Percentiles rank a stretch among this genome's conserved stretches.
Conservation (phyloP, 1,140 invertebrate species). For the Fragariocoptes setiger region DNA sequence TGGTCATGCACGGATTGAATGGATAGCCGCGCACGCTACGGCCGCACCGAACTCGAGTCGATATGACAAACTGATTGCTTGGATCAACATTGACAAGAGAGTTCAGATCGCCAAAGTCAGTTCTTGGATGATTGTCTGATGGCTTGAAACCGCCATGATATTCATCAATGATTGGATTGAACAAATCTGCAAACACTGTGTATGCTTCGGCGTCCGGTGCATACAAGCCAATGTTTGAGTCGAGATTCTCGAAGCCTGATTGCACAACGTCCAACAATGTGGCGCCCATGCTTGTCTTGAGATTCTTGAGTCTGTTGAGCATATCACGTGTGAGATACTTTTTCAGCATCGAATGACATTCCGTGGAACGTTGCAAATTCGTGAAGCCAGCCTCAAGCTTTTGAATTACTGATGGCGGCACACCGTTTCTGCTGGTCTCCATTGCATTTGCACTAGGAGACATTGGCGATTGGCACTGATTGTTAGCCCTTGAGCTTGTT, state of each 20-base stretch:
- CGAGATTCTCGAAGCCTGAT: constrained; percentile 41
- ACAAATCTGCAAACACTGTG: constrained; percentile 53
- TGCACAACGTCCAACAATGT: constrained; percentile 65
- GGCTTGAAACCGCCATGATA: constrained; percentile 78
- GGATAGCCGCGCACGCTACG: constrained; percentile 44
- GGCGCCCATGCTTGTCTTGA: constrained; percentile 63
- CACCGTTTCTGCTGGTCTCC: too few relatives aligned
- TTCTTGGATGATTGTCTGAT: constrained; percentile 58
- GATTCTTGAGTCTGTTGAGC: constrained; percentile 56
- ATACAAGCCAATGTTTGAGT: constrained; percentile 63
- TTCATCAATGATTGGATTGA: constrained; percentile 84
- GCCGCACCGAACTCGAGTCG: constrained; percentile 73
- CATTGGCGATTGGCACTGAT: too few relatives aligned
- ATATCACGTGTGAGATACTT: constrained; percentile 64
- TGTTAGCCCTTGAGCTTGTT: too few relatives aligned
- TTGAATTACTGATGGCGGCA: constrained; percentile 23
- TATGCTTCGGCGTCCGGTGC: constrained; percentile 78
- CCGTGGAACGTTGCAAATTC: constrained; percentile 36
- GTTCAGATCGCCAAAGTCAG: constrained; percentile 69
- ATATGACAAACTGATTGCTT: constrained; percentile 45
- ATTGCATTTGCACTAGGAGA: too few relatives aligned
- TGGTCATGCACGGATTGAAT: constrained; percentile 76
- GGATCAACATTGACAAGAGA: constrained; percentile 67
- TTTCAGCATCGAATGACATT: constrained; percentile 72
- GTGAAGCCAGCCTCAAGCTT: constrained; percentile 62